A percentile compares a stretch with the other conserved stretches of the same genome.
These are phyloP conservation scores for Rhodinocichla rosea DNA, from an alignment of 2,113 vertebrate species.

Conservation along the genomic window DNA sequence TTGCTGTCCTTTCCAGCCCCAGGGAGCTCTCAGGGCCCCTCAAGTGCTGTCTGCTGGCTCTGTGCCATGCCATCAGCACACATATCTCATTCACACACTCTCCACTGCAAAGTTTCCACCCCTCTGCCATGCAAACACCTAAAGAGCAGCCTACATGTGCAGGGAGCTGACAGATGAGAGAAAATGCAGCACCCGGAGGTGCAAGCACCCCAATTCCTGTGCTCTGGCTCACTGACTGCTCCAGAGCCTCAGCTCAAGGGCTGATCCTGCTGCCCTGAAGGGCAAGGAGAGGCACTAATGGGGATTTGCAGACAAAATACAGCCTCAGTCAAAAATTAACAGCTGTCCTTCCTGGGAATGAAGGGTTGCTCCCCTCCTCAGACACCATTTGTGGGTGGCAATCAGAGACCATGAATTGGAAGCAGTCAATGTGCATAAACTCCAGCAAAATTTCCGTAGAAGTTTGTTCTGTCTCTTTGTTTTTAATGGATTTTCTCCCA, in stretches of 20 bases:
- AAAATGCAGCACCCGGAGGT: background rate
- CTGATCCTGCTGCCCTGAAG: constrained; percentile 1
- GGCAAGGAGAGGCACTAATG: background rate
- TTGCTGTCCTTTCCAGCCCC: background rate
- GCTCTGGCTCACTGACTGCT: background rate
- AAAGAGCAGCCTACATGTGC: background rate
- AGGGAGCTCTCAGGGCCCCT: background rate
- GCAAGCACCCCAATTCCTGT: background rate
- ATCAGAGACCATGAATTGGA: background rate
- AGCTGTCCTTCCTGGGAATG: background rate
- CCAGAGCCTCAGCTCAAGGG: background rate
- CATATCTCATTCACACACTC: background rate
- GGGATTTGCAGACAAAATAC: background rate
- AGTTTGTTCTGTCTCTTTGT: too few species aligned
- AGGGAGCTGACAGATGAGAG: background rate
- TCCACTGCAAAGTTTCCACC: background rate
- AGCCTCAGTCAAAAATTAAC: background rate
- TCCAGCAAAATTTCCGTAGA: too few species aligned
- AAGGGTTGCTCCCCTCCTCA: background rate
- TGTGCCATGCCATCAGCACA: background rate
- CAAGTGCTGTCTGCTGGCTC: background rate
- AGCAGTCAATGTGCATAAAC: too few species aligned
- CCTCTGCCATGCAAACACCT: background rate
- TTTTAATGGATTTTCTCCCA: too few species aligned
- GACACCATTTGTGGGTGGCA: background rate